phyloP scores from a whole-genome alignment of 2,888 invertebrate species.

The Ischnus inquisitorius region DNA sequence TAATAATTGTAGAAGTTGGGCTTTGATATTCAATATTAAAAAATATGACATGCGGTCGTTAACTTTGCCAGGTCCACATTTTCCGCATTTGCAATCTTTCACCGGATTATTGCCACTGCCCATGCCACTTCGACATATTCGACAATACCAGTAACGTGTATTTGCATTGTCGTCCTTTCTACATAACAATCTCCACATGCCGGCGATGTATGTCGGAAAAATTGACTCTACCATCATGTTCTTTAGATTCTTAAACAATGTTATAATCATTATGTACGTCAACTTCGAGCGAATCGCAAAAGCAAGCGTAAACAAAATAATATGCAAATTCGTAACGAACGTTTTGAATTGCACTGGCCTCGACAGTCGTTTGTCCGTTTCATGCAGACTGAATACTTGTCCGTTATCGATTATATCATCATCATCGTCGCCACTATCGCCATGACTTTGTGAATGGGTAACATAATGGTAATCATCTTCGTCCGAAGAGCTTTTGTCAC shows the following conservation, averaged over 20 bases:
- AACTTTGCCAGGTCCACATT: neutral
- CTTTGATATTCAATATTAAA: neutral
- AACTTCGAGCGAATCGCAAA: neutral
- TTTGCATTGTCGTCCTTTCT: neutral
- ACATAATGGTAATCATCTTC: too few species aligned
- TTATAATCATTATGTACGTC: neutral
- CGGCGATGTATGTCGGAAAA: neutral
- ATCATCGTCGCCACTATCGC: too few species aligned
- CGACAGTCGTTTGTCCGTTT: too few species aligned
- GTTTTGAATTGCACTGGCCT: neutral
- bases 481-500: too few species aligned
- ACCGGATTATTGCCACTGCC: neutral
- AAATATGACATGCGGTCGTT: neutral
- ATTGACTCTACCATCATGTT: neutral
- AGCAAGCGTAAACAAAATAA: neutral
- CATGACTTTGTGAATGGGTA: too few species aligned
- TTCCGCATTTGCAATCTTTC: neutral
- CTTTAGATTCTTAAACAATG: neutral
- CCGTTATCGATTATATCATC: too few species aligned
- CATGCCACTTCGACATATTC: neutral
- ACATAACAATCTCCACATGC: neutral
- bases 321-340: neutral
- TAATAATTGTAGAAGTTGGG: conserved; percentile 19
- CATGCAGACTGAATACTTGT: too few species aligned
- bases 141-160: neutral